Evolutionary conservation across 2,888 invertebrate species (phyloP).

Genomic region (Pharmacophagus antenor): DNA sequence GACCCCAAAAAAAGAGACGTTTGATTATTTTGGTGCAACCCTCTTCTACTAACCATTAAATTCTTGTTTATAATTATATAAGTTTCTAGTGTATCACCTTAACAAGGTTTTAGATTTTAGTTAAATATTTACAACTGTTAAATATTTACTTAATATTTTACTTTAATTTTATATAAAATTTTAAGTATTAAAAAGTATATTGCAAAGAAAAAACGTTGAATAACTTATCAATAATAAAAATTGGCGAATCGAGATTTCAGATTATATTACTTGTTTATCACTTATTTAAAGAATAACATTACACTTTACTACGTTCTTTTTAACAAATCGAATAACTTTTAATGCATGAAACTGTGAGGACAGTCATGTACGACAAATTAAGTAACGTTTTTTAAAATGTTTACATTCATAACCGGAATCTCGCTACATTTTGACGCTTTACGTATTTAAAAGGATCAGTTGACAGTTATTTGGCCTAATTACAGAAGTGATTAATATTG

Average conservation of each 20-base stretch:
- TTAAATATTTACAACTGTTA: neutral
- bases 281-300: neutral
- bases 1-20: constrained; percentile 67
- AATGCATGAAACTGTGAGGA: neutral
- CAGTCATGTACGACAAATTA: constrained; percentile 12
- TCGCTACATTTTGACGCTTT: constrained; percentile 21
- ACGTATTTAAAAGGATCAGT: constrained; percentile 27
- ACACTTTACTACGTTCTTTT: neutral
- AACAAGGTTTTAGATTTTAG: neutral
- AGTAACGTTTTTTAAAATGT: constrained; percentile 13
- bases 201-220: neutral
- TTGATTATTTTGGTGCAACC: constrained; percentile 60
- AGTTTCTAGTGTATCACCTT: too few relatives aligned
- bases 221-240: neutral
- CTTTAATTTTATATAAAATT: neutral
- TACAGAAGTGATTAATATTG: constrained; percentile 7
- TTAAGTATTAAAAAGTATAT: too few relatives aligned
- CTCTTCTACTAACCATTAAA: constrained; percentile 23
- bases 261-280: neutral
- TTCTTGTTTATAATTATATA: constrained; percentile 16
- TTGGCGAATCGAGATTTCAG: neutral
- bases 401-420: constrained; percentile 27
- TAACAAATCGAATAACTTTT: constrained; percentile 1
- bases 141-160: neutral
- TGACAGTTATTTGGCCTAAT: constrained; percentile 26